Base-by-base conservation (phyloP, 2,113 vertebrate species). In the Pteronura brasiliensis region DNA sequence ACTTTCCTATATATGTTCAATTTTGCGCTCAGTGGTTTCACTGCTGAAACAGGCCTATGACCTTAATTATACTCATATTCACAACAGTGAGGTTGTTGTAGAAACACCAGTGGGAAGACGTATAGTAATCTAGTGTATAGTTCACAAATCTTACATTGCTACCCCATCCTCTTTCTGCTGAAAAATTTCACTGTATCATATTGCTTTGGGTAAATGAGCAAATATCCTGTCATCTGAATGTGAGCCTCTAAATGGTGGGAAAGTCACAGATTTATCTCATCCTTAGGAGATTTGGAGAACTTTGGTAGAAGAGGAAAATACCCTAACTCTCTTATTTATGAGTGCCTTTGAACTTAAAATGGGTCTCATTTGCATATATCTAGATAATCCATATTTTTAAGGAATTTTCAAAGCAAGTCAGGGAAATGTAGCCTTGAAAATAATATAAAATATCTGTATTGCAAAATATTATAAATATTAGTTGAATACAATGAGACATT, bases 401-500 rank as follows among this genome's bases (percentile, higher is more conserved):
- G 21, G 20, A 27, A 77, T 88, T 98, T 81, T 17, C 8, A 98
- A 98, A 98, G 83, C 59, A 94, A 94, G 47, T 17, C 36, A 96
- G 42, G 57, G 52, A 34, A 97, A 77, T 92, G 47, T 97, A 98
- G 92, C 88, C 79, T 97, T 97, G 96, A 97, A 98, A 98, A 98
- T 93, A 98, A 97, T 93, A 95, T 31, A 95, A 97, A 98, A n/a
- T 52, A 98, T 11, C 77, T 93, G 31, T 85, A 95, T 87, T 89
- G 84, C 79, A 98, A 98, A 98, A 97, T 97, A 82, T 87, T 97
- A 90, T 97, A 98, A 98, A 98, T 98, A 98, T 92, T 96, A 98
- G 65, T 94, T 0, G 10, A 98, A 94, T 79, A 96, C 92, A 98
- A 95, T 96, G 91, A 98, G 90, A 94, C 92, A 96, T 98, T 98